Conservation (phyloP, 2,797 vertebrate species). For the Triplophysa bombifrons region DNA sequence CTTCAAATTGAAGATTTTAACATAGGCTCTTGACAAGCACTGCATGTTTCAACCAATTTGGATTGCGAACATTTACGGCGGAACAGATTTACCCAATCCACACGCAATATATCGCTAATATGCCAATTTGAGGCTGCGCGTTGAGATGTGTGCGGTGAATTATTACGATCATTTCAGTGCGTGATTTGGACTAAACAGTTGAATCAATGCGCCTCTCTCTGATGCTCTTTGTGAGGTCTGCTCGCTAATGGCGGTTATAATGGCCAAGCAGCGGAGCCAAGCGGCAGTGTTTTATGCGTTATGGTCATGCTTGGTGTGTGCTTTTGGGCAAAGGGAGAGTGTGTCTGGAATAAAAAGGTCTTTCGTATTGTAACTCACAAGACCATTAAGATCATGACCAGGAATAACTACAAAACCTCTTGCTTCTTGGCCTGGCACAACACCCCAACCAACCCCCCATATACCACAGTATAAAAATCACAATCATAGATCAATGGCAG, state of each 20-base stretch:
- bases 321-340: slow-evolving; percentile 67
- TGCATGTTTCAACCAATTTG: not conserved
- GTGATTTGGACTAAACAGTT: slow-evolving; percentile 71
- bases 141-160: slow-evolving; percentile 53
- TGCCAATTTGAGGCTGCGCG: slow-evolving; percentile 30
- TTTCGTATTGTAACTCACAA: slow-evolving; percentile 54
- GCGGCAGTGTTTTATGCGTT: slow-evolving; percentile 70
- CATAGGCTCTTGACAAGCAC: no score
- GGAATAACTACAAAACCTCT: slow-evolving; percentile 73
- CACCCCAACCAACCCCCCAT: slow-evolving; percentile 15
- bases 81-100: slow-evolving; percentile 31
- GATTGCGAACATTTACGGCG: not conserved
- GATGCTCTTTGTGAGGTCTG: slow-evolving; percentile 54
- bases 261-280: slow-evolving; percentile 64
- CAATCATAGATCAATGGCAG: not conserved
- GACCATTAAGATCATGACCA: slow-evolving; percentile 70
- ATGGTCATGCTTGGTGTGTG: slow-evolving; percentile 67
- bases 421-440: slow-evolving; percentile 33
- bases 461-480: slow-evolving; percentile 20
- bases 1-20: no score
- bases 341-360: slow-evolving; percentile 76
- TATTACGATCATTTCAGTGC: slow-evolving; percentile 60
- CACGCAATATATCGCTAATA: slow-evolving; percentile 28
- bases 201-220: slow-evolving; percentile 48
- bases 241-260: slow-evolving; percentile 56